phyloP scores from a whole-genome alignment of 2,888 invertebrate genomes.

The Heliconius charithonia region DNA sequence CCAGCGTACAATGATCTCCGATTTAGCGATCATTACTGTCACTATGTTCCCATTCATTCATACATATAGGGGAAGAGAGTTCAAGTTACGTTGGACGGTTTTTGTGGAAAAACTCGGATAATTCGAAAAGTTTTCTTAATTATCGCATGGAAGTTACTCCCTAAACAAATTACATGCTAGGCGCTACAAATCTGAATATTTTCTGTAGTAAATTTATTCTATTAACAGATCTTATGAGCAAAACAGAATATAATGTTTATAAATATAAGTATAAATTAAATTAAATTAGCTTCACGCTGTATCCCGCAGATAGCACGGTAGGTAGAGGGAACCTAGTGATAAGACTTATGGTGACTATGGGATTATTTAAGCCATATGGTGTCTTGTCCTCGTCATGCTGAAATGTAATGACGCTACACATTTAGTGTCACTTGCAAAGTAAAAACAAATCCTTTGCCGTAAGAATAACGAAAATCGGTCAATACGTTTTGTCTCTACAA shows the following conservation, averaged over 20 bases:
- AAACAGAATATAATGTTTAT: neutral
- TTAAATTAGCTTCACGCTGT: too few species aligned
- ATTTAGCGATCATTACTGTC: conserved; percentile 46
- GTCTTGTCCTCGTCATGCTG: too few species aligned
- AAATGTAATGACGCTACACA: too few species aligned
- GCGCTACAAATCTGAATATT: conserved; percentile 55
- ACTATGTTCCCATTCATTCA: conserved; percentile 39
- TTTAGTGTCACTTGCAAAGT: too few species aligned
- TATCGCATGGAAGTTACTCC: conserved; percentile 78
- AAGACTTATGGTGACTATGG: too few species aligned
- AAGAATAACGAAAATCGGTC: too few species aligned
- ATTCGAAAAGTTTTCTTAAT: conserved; percentile 82
- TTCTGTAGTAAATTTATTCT: conserved; percentile 7
- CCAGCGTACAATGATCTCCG: conserved; percentile 60
- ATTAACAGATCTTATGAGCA: neutral
- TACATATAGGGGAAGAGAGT: conserved; percentile 51
- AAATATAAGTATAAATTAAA: too few species aligned
- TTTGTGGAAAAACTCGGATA: conserved; percentile 78
- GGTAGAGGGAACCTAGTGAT: too few species aligned
- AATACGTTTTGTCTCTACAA: too few species aligned
- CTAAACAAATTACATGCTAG: conserved; percentile 75
- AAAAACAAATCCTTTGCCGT: too few species aligned
- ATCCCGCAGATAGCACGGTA: too few species aligned
- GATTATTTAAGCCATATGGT: too few species aligned
- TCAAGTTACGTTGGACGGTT: conserved; percentile 57